phyloP scores from a whole-genome alignment of 2,888 invertebrate genomes.

The Habroteleia sp. region DNA sequence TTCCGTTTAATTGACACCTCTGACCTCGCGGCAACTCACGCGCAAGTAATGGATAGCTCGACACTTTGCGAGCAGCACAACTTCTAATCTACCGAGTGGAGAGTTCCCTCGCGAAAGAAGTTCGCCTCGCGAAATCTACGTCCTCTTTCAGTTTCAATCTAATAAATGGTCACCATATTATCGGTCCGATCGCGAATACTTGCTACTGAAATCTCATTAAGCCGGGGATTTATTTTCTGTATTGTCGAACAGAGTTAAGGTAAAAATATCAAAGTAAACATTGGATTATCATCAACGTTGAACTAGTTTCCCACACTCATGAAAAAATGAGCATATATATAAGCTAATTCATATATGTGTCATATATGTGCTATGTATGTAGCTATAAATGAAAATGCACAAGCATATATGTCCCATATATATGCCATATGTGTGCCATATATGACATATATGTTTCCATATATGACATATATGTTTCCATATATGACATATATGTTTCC shows the following conservation, averaged over 20 bases:
- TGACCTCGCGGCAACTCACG: slow-evolving; percentile 68
- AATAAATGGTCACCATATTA: slow-evolving; percentile 42
- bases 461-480: no score
- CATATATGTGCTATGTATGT: no score
- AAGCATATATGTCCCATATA: no score
- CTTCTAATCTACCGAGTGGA: slow-evolving; percentile 34
- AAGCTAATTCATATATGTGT: no score
- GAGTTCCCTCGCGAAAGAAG: slow-evolving; percentile 9
- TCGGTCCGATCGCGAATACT: slow-evolving; percentile 45
- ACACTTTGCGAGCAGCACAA: slow-evolving; percentile 55
- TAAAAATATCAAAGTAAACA: no score
- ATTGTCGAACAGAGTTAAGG: neutral
- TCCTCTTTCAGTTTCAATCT: slow-evolving; percentile 34
- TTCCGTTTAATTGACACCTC: slow-evolving; percentile 77
- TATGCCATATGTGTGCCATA: no score
- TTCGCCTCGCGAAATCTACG: slow-evolving; percentile 9
- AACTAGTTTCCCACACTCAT: no score
- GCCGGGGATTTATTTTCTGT: slow-evolving; percentile 20
- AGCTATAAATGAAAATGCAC: no score
- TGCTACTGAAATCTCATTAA: slow-evolving; percentile 52
- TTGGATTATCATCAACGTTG: no score
- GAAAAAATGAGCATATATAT: no score
- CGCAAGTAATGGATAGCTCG: slow-evolving; percentile 71
- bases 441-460: no score
- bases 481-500: no score